phyloP scores from a whole-genome alignment of 2,113 vertebrate genomes.

The Odobenus rosmarus region DNA sequence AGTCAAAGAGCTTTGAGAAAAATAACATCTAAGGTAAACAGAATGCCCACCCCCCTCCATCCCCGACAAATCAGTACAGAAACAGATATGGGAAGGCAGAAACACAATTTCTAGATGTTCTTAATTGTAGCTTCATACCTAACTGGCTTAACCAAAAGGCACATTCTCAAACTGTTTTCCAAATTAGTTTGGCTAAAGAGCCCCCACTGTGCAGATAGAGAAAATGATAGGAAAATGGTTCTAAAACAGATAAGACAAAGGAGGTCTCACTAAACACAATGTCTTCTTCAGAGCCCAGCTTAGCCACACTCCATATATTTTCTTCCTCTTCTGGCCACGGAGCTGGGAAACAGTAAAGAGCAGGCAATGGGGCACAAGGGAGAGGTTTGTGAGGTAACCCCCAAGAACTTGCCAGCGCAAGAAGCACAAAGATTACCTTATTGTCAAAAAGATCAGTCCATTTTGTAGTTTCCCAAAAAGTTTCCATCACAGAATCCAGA shows the following conservation, averaged over 20 bases:
- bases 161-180: neutral
- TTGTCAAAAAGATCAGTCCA: conserved; percentile 97
- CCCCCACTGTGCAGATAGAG: neutral
- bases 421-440: conserved; percentile 87
- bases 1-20: neutral
- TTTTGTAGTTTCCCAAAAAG: conserved; percentile 97
- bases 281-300: neutral
- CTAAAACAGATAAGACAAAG: neutral
- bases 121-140: neutral
- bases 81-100: neutral
- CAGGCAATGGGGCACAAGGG: neutral
- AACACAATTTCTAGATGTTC: neutral
- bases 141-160: neutral
- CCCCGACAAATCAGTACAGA: neutral
- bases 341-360: neutral
- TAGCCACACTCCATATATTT: neutral
- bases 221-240: neutral
- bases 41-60: neutral
- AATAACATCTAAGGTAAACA: neutral
- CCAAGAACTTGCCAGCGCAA: neutral
- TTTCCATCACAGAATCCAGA: conserved; percentile 89
- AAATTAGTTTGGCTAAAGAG: neutral
- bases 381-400: neutral
- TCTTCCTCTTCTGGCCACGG: neutral
- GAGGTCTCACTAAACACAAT: neutral